phyloP scores from a whole-genome alignment of 2,888 invertebrate species.

The Netelia virgata region DNA sequence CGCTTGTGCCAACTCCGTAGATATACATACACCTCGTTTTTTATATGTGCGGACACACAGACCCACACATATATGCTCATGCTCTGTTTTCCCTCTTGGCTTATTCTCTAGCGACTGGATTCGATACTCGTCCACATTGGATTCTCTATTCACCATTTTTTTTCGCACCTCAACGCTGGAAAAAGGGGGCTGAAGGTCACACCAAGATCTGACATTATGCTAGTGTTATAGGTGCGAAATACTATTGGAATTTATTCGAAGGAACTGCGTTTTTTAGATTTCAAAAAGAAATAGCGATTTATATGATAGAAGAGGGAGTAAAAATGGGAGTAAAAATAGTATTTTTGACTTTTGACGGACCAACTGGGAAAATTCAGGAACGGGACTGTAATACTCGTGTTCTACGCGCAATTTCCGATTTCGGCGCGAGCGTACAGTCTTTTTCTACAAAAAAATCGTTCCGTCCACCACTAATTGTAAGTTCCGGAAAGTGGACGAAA shows the following conservation, averaged over 20 bases:
- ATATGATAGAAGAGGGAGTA: too few species aligned
- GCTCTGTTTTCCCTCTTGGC: background rate
- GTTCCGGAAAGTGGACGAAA: too few species aligned
- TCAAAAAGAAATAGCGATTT: too few species aligned
- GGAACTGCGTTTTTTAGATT: too few species aligned
- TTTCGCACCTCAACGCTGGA: slow-evolving; percentile 2
- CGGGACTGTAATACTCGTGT: too few species aligned
- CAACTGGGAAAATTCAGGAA: too few species aligned
- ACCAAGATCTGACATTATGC: background rate
- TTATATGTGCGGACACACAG: background rate
- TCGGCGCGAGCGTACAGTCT: too few species aligned
- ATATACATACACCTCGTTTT: background rate
- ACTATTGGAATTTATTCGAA: background rate
- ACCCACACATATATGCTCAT: background rate
- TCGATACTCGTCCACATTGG: slow-evolving; percentile 26
- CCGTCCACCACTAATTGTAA: too few species aligned
- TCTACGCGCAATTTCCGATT: too few species aligned
- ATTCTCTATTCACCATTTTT: slow-evolving; percentile 11
- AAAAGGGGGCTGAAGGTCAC: slow-evolving; percentile 7
- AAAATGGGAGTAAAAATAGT: too few species aligned
- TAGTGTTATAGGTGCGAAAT: background rate
- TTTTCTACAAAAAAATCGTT: too few species aligned
- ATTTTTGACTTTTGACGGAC: too few species aligned
- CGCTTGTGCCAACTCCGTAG: slow-evolving; percentile 16
- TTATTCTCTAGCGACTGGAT: background rate